These are phyloP conservation scores for Lasioglossum leucozonium DNA, from an alignment of 2,888 invertebrate genomes.

Conservation along the genomic window DNA sequence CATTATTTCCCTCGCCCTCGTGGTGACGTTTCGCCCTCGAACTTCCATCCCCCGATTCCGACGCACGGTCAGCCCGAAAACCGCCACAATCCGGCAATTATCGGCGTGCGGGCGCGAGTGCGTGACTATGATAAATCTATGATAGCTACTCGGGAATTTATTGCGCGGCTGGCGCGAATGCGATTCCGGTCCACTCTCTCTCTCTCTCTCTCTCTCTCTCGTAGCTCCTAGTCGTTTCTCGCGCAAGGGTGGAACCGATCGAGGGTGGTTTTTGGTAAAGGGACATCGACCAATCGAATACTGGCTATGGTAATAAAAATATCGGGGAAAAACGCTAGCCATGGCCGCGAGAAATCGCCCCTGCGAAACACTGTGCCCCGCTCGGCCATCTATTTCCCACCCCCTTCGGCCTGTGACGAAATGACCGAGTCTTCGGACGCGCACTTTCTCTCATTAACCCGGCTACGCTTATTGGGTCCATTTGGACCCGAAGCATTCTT, in stretches of 20 bases:
- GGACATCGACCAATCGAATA: neutral
- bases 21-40: constrained; percentile 7
- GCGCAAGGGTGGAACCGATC: constrained; percentile 37
- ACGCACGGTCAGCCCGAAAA: constrained; percentile 56
- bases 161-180: constrained; percentile 78
- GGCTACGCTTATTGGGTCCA: no score
- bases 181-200: constrained; percentile 68
- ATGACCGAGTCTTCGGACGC: neutral
- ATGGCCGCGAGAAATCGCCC: neutral
- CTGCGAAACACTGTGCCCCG: neutral
- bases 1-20: constrained; percentile 53
- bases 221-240: constrained; percentile 5
- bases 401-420: neutral
- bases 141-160: constrained; percentile 75
- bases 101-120: constrained; percentile 52
- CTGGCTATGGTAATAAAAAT: neutral
- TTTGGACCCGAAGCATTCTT: no score
- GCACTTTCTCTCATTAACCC: neutral
- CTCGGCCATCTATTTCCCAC: neutral
- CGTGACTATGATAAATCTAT: constrained; percentile 82
- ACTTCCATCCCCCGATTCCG: neutral
- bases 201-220: no score
- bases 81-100: constrained; percentile 77
- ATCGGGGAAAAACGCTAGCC: neutral
- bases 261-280: neutral